Evolutionary conservation across 2,797 vertebrate species (phyloP).

Genomic region (Paguma larvata): DNA sequence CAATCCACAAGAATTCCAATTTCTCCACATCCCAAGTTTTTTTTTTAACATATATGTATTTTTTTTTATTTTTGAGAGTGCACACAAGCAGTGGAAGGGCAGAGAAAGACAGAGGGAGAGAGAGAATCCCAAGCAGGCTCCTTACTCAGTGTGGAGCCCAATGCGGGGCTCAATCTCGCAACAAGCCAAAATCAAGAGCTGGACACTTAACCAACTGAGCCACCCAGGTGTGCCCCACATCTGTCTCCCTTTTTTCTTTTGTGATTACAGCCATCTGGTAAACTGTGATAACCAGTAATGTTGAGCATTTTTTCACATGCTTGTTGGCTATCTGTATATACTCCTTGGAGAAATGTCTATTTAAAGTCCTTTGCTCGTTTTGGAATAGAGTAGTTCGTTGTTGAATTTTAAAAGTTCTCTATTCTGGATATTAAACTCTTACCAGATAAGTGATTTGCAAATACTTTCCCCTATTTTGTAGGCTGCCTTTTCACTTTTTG

Average conservation of each 20-base stretch:
- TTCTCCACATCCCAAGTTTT: neutral
- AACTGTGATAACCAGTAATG: neutral
- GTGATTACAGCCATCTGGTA: neutral
- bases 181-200: no score
- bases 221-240: neutral
- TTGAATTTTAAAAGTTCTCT: neutral
- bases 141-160: no score
- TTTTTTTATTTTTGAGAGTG: no score
- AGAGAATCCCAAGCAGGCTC: no score
- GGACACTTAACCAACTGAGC: no score
- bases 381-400: neutral
- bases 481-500: neutral
- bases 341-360: neutral
- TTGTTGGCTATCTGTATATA: neutral
- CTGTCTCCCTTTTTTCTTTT: neutral
- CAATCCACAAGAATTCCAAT: neutral
- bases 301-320: neutral
- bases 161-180: no score
- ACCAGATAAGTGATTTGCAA: neutral
- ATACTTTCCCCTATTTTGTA: neutral
- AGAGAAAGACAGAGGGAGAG: fast-evolving
- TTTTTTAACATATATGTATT: no score
- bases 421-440: neutral
- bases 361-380: neutral
- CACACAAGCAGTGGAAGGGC: no score